A percentile compares a stretch with the other conserved stretches of the same genome.
Evolutionary conservation across 1,140 invertebrate species (phyloP).

Genomic region (Pemphigus obesinymphae): DNA sequence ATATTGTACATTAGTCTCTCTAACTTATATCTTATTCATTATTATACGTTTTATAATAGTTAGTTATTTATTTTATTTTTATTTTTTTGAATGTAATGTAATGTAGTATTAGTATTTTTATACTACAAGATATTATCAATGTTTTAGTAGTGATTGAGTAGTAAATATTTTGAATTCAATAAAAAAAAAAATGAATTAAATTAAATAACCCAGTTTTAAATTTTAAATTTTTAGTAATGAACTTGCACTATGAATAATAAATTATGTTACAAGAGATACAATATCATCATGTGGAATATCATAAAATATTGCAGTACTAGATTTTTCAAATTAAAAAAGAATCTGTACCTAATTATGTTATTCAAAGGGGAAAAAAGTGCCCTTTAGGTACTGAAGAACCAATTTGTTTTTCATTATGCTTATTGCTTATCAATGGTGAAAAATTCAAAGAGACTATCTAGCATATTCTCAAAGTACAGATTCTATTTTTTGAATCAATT

Average conservation of each 20-base stretch:
- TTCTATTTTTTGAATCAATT: not conserved
- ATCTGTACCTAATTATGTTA: not conserved
- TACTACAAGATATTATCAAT: too few relatives aligned
- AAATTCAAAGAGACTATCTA: not conserved
- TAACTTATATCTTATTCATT: too few relatives aligned
- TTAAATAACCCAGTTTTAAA: not conserved
- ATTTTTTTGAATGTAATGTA: too few relatives aligned
- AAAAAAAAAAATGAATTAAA: too few relatives aligned
- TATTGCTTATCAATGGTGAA: not conserved
- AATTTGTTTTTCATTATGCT: too few relatives aligned
- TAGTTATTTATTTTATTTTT: too few relatives aligned
- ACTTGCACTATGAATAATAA: not conserved
- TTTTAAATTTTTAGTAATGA: not conserved
- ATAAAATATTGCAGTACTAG: not conserved
- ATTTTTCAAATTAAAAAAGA: not conserved
- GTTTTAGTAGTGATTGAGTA: too few relatives aligned
- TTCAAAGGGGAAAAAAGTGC: not conserved
- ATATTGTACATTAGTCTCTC: too few relatives aligned
- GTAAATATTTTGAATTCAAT: too few relatives aligned
- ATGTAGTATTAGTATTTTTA: too few relatives aligned
- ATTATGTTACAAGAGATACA: not conserved
- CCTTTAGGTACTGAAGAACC: not conserved
- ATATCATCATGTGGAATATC: not conserved
- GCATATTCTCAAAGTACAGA: not conserved
- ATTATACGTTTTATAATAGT: too few relatives aligned